Conservation (phyloP, 2,113 vertebrate genomes). For the Nesoenas mayeri region DNA sequence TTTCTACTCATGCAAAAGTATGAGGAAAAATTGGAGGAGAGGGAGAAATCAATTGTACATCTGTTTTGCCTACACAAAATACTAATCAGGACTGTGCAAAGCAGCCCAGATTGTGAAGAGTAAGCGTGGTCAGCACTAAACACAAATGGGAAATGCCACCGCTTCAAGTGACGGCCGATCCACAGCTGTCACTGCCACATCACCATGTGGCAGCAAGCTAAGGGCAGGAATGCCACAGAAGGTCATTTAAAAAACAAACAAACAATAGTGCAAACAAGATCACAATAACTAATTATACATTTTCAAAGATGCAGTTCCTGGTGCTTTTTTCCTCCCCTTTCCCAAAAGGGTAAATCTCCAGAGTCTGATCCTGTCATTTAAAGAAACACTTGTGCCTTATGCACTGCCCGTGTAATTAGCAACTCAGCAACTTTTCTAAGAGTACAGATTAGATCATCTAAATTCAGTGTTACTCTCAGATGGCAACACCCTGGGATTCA, state of each 20-base stretch:
- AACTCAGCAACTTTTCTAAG: not conserved
- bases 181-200: not conserved
- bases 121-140: not conserved
- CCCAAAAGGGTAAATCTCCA: not conserved
- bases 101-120: not conserved
- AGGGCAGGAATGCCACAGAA: not conserved
- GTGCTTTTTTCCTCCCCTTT: no score
- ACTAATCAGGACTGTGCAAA: not conserved
- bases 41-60: not conserved
- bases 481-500: not conserved
- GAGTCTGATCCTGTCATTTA: not conserved
- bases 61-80: not conserved
- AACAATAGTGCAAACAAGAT: not conserved
- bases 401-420: not conserved
- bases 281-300: not conserved
- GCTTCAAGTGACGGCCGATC: not conserved
- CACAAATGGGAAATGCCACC: not conserved
- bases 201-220: not conserved
- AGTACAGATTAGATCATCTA: not conserved
- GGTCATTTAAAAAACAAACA: not conserved
- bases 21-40: not conserved
- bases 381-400: not conserved
- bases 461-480: not conserved
- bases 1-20: not conserved
- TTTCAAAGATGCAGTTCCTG: not conserved